Base-by-base conservation (phyloP, 2,888 invertebrate species). In the Ariolimax columbianus region DNA sequence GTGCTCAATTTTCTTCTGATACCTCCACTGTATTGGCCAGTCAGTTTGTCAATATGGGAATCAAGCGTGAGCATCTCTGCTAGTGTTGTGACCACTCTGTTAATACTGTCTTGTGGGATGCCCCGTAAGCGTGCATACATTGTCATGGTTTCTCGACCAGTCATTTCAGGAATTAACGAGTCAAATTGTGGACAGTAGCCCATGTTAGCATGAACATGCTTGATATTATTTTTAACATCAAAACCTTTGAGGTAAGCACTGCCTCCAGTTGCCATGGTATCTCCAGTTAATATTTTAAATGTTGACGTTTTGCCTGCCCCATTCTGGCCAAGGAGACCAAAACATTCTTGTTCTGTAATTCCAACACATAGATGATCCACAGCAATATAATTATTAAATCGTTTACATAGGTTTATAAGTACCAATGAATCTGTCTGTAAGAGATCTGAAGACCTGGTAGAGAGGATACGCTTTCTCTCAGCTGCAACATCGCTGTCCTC, bases 131-230 rank as follows among this genome's bases (percentile, higher is more conserved):
- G 94, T 2, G 97, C 97, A 94, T 97, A 96, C 87, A 97, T 95
- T 78, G 93, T 94, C 72, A 98, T 94, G 91, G 97, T 96, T 92
- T 97, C 96, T 85, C 95, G 94, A 0, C 97, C 96, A 17, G 97
- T 97, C 93, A 97, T 95, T 91, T 96, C 96, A 84, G 95, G 96
- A 91, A 97, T 96, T 73, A 98, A 94, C 0, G 97, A 97, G 94
- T 97, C 96, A 93, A 96, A 96, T 95, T 98, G 98, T 0, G 98
- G 98, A 93, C 98, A 98, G 94, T 98, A 98, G 38, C 98, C 97
- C 92, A 98, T 96, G 87, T 96, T 95, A 82, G 95, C 95, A 80
- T 97, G 95, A 92, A 91, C 92, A 89, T 89, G 84, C 77, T 90
- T 90, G 0, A 91, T 87, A 68, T 90, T 86, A 1, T 86, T 86